Conservation (phyloP, 1,140 invertebrate species). For the Calosoma granatense region DNA sequence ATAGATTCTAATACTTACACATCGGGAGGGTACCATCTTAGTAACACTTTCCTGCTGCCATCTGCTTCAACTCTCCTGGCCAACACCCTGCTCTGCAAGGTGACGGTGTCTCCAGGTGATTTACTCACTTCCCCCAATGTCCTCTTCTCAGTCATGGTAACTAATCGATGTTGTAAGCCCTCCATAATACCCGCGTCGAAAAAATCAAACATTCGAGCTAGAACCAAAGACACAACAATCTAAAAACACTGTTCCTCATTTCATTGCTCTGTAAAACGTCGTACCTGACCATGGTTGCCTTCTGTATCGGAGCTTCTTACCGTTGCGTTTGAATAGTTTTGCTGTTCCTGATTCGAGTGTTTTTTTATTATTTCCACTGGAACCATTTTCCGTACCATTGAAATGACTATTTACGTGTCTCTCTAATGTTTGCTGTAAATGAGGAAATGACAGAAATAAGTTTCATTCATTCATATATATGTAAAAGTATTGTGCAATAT, state of each 20-base stretch:
- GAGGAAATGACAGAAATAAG: constrained; percentile 6
- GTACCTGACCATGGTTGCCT: constrained; percentile 74
- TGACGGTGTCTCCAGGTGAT: constrained; percentile 43
- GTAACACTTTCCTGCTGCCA: constrained; percentile 47
- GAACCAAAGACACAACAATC: constrained; percentile 22
- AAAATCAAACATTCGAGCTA: constrained; percentile 76
- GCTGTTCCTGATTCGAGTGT: constrained; percentile 52
- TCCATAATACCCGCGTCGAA: constrained; percentile 84
- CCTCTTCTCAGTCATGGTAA: constrained; percentile 48
- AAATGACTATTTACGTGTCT: constrained; percentile 93
- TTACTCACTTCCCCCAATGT: constrained; percentile 41
- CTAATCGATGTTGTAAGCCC: constrained; percentile 60
- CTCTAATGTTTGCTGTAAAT: constrained; percentile 66
- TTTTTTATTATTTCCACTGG: constrained; percentile 39
- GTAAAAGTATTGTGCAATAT: constrained; percentile 13
- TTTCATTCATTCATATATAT: not conserved
- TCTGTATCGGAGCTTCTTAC: constrained; percentile 72
- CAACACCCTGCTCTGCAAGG: constrained; percentile 56
- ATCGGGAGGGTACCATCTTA: constrained; percentile 57
- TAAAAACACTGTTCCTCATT: not conserved
- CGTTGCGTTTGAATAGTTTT: constrained; percentile 73
- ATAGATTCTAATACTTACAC: constrained; percentile 45
- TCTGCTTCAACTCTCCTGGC: constrained; percentile 48
- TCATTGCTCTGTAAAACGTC: constrained; percentile 2
- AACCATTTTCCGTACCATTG: constrained; percentile 51